These are phyloP conservation scores for Podocnemis expansa DNA, from an alignment of 2,113 vertebrate species.

Conservation along the genomic window DNA sequence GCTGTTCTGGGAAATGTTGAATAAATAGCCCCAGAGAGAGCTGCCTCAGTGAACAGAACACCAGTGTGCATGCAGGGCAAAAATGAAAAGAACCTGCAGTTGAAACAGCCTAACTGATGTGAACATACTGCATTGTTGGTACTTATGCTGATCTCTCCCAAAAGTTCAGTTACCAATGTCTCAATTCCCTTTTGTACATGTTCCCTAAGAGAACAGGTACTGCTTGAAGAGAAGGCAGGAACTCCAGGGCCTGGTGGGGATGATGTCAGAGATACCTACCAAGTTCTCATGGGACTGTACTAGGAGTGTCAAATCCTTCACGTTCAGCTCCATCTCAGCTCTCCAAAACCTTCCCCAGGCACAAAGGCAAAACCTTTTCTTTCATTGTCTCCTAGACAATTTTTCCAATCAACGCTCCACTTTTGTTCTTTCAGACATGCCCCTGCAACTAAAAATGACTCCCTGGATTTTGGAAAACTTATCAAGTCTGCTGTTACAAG, in stretches of 20 bases:
- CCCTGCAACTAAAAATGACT: not conserved
- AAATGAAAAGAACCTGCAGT: not conserved
- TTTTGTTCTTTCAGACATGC: not conserved
- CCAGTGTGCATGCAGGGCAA: not conserved
- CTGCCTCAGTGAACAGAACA: not conserved
- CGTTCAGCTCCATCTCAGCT: not conserved
- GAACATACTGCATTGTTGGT: not conserved
- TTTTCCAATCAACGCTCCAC: rapidly evolving
- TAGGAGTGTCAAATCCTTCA: not conserved
- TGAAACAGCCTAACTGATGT: not conserved
- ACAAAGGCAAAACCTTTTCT: not conserved
- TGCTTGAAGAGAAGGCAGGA: not conserved
- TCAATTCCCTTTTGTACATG: not conserved
- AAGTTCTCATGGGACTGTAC: not conserved
- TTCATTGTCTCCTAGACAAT: too few species aligned
- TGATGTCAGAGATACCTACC: not conserved
- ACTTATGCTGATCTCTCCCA: not conserved
- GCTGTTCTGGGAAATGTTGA: not conserved
- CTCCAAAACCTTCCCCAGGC: not conserved
- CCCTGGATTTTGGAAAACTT: not conserved
- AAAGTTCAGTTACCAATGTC: not conserved
- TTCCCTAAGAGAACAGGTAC: not conserved
- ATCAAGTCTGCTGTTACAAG: not conserved
- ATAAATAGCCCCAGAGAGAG: not conserved
- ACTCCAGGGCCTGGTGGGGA: not conserved